Conservation (phyloP, 1,140 invertebrate species). For the Drosophila bifasciata region DNA sequence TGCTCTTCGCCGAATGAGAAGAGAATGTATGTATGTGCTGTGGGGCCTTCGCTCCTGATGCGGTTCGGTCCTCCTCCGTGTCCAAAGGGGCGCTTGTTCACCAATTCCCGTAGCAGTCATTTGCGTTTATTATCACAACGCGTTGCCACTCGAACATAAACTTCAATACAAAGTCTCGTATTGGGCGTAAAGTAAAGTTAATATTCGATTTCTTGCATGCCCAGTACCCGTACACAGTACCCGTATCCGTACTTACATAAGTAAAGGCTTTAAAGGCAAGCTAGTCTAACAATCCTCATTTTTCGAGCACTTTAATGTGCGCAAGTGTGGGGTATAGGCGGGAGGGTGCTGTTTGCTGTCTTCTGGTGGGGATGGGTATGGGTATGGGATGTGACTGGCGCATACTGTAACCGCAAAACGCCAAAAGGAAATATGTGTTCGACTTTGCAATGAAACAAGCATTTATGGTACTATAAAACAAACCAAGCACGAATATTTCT, state of each 20-base stretch:
- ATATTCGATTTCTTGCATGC: constrained; percentile 64
- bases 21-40: not conserved
- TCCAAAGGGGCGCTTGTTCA: constrained; percentile 49
- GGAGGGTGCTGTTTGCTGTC: too few relatives aligned
- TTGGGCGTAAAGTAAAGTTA: constrained; percentile 48
- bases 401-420: constrained; percentile 76
- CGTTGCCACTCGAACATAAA: constrained; percentile 47
- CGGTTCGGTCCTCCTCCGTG: constrained; percentile 17
- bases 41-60: too few relatives aligned
- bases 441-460: constrained; percentile 81
- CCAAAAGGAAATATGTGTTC: constrained; percentile 79
- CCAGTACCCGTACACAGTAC: too few relatives aligned
- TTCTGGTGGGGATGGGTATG: too few relatives aligned
- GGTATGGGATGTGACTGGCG: too few relatives aligned
- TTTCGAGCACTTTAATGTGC: constrained; percentile 47
- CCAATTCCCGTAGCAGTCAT: constrained; percentile 75
- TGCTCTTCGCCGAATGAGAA: constrained; percentile 36
- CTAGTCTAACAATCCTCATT: constrained; percentile 7
- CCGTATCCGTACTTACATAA: too few relatives aligned
- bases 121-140: constrained; percentile 76
- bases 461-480: constrained; percentile 81
- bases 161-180: constrained; percentile 46
- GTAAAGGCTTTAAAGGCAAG: constrained; percentile 58
- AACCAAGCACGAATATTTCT: constrained; percentile 77
- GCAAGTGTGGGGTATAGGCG: constrained; percentile 4